phyloP scores from a whole-genome alignment of 2,888 invertebrate genomes.

The Globia sparganii region DNA sequence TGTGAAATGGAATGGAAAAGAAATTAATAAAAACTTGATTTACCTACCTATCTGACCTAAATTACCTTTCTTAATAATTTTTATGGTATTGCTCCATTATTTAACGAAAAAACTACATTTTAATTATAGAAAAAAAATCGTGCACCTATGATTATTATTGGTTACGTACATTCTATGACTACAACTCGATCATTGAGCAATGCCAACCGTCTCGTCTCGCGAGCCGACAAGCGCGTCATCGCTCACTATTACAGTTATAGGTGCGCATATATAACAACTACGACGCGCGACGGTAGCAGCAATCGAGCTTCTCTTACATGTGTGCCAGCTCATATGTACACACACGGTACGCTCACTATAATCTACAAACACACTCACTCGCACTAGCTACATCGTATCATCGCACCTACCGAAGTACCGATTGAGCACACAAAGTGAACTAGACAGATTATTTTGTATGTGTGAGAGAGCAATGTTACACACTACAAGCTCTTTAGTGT shows the following conservation, averaged over 20 bases:
- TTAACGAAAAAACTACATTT: neutral
- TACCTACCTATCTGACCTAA: neutral
- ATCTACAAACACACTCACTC: conserved; percentile 78
- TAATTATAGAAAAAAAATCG: conserved; percentile 19
- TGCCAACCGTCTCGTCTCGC: conserved; percentile 90
- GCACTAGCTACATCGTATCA: conserved; percentile 75
- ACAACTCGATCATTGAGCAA: conserved; percentile 90
- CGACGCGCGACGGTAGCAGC: conserved; percentile 84
- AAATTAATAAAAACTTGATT: neutral
- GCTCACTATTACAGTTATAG: conserved; percentile 88
- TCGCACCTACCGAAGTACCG: conserved; percentile 78
- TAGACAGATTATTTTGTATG: conserved; percentile 85
- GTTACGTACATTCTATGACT: conserved; percentile 85
- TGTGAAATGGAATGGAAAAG: neutral
- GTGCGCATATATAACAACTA: conserved; percentile 86
- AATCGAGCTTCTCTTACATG: conserved; percentile 84
- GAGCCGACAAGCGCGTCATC: conserved; percentile 90
- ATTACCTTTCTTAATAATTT: neutral
- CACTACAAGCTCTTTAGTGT: conserved; percentile 78
- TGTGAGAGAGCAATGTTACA: conserved; percentile 78
- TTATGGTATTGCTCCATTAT: neutral
- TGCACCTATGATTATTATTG: conserved; percentile 66
- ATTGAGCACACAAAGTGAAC: conserved; percentile 85
- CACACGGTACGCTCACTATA: conserved; percentile 79
- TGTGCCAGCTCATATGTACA: conserved; percentile 82